Conservation (phyloP, 2,797 vertebrate genomes). For the Serranus cabrilla region DNA sequence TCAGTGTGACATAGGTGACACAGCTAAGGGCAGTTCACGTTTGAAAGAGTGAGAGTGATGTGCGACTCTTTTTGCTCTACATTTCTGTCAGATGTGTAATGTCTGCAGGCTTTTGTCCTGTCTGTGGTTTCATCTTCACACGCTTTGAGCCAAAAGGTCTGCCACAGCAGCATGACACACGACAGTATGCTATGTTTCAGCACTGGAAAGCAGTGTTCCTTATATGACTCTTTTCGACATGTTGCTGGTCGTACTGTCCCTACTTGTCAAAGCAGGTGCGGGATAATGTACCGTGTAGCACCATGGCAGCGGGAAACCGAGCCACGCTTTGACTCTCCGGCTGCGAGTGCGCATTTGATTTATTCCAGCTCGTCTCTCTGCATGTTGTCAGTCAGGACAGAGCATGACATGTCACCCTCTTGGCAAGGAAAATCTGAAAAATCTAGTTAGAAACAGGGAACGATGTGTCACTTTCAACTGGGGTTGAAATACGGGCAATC, state of each 20-base stretch:
- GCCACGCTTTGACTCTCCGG: slow-evolving; percentile 45
- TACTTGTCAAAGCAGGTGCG: slow-evolving; percentile 56
- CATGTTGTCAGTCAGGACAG: slow-evolving; percentile 43
- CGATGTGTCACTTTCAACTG: slow-evolving; percentile 34
- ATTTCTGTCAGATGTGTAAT: slow-evolving; percentile 26
- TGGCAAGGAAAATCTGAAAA: slow-evolving; percentile 39
- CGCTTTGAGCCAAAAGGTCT: slow-evolving; percentile 7
- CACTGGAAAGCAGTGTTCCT: slow-evolving; percentile 22
- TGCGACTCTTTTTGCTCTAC: slow-evolving; percentile 6
- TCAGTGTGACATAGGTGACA: slow-evolving; percentile 48
- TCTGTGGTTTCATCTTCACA: slow-evolving; percentile 32
- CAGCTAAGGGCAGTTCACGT: slow-evolving; percentile 23
- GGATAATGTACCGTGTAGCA: slow-evolving; percentile 38
- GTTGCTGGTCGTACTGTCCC: slow-evolving; percentile 55
- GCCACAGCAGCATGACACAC: slow-evolving; percentile 24
- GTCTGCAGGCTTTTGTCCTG: slow-evolving; percentile 5
- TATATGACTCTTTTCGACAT: slow-evolving; percentile 54
- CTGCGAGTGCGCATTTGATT: slow-evolving; percentile 64
- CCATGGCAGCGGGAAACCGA: slow-evolving; percentile 48
- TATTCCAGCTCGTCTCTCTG: slow-evolving; percentile 60
- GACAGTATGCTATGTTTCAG: slow-evolving; percentile 38
- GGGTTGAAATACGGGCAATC: background rate
- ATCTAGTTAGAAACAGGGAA: background rate
- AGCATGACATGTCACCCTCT: slow-evolving; percentile 44
- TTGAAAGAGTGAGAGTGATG: slow-evolving; percentile 37